A percentile compares a stretch with the other conserved stretches of the same genome.
These are phyloP conservation scores for Conus betulinus DNA, from an alignment of 1,140 invertebrate genomes.

Conservation along the genomic window DNA sequence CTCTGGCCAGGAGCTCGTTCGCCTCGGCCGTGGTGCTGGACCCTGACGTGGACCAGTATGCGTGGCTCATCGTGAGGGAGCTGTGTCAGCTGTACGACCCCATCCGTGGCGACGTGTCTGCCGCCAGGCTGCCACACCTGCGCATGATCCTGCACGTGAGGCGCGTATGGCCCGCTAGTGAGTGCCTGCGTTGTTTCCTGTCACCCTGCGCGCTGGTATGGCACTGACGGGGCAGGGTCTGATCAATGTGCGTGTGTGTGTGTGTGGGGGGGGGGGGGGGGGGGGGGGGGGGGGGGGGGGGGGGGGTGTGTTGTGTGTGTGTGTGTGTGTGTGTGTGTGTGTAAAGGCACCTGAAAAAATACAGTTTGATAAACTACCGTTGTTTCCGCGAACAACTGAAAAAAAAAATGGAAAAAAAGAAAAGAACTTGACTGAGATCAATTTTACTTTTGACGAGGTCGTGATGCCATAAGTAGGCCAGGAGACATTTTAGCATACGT, in stretches of 20 bases:
- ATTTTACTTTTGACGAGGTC: too few species aligned
- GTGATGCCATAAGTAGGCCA: too few species aligned
- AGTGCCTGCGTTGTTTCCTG: neutral
- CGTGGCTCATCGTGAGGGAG: neutral
- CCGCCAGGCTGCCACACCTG: neutral
- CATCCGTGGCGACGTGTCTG: neutral
- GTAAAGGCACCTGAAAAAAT: too few species aligned
- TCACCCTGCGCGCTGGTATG: too few species aligned
- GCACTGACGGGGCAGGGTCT: too few species aligned
- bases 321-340: neutral
- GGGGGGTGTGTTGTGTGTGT: neutral
- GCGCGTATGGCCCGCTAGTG: neutral
- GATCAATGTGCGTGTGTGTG: neutral
- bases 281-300: too few species aligned
- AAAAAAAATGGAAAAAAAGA: too few species aligned
- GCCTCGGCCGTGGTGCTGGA: slow-evolving; percentile 23
- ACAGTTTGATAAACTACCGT: too few species aligned
- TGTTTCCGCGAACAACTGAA: too few species aligned
- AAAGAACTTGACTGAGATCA: too few species aligned
- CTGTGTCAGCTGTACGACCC: slow-evolving; percentile 24
- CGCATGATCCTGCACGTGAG: neutral
- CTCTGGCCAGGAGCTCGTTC: neutral
- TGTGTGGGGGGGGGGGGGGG: neutral
- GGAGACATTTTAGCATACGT: too few species aligned
- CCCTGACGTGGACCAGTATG: neutral